These are phyloP conservation scores for Griposia aprilina DNA, from an alignment of 2,888 invertebrate genomes.

Conservation along the genomic window DNA sequence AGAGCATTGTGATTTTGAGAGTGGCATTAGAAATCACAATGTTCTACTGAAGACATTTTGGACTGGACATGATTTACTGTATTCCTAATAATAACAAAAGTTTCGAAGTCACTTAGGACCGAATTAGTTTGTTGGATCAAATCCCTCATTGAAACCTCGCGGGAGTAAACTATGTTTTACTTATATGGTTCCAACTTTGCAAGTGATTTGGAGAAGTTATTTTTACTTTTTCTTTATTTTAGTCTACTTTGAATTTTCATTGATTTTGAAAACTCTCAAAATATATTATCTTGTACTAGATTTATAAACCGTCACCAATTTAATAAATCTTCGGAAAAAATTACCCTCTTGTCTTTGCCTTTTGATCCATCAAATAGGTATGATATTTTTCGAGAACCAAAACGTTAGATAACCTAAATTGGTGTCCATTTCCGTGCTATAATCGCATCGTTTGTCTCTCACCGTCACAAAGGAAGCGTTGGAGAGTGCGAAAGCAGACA, in stretches of 20 bases:
- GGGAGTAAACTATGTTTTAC: not conserved
- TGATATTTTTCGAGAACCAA: slow-evolving; percentile 47
- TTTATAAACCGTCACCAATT: not conserved
- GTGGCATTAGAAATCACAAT: not conserved
- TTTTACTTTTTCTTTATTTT: not conserved
- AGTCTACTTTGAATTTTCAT: not conserved
- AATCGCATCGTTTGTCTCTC: slow-evolving; percentile 80
- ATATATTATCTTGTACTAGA: no score
- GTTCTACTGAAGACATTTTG: not conserved
- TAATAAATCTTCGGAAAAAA: not conserved
- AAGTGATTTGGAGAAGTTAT: not conserved
- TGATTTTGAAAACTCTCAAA: not conserved
- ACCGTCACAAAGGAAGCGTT: slow-evolving; percentile 78
- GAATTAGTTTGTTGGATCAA: not conserved
- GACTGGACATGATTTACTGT: not conserved
- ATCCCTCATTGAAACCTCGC: not conserved
- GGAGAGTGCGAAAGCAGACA: slow-evolving; percentile 72
- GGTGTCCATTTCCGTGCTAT: slow-evolving; percentile 77
- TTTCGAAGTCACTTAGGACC: not conserved
- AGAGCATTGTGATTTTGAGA: not conserved
- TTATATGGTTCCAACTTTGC: not conserved
- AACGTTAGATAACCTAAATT: slow-evolving; percentile 67
- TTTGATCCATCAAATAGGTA: slow-evolving; percentile 37
- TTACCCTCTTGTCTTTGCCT: not conserved
- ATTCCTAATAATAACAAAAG: not conserved